Evolutionary conservation across 2,113 vertebrate genomes (phyloP), one percentile per base, ranked within the genome.

Genomic region (Phalacrocorax pelagicus): DNA sequence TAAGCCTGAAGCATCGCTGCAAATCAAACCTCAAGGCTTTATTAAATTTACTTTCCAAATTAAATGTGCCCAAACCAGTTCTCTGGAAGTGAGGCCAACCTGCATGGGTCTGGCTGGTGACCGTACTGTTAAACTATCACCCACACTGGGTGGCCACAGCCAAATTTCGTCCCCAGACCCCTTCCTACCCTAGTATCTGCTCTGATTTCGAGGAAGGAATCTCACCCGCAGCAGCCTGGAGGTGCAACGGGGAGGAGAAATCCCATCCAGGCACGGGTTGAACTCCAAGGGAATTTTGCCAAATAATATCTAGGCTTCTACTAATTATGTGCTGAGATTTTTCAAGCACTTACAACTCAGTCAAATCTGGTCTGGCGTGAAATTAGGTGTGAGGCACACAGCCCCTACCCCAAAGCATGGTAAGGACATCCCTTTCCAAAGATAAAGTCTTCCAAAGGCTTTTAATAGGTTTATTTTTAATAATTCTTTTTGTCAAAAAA

Each of bases 301-400:
- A 0, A 29, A 11, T 44, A 67, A 47, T 20, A 63, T 24, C 73
- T 46, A 42, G 12, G 18, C 49, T 92, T 86, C 46, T 49, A n/a
- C 10, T 75, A 8, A 66, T 54, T 27, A 58, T 12, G 47, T 3
- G 5, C 36, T 70, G 36, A 67, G 42, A 51, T 55, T 69, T 81
- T 23, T 22, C 63, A n/a, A 49, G 42, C 8, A 23, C 13, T 51
- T 38, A 19, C 51, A 49, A 29, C n/a, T 71, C 2, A 0, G 22
- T 51, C 59, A 46, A 20, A 67, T 29, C 18, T 47, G 54, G 10
- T 19, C 36, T 79, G 79, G 34, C 1, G 0, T 62, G 67, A 70
- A 58, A 81, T n/a, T 2, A 65, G 22, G 57, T 13, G 40, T 0
- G 5, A 1, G 1, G 8, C 0, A 1, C n/a, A 10, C 38, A 78